phyloP scores from a whole-genome alignment of 2,888 invertebrate species.

The Apeira syringaria region DNA sequence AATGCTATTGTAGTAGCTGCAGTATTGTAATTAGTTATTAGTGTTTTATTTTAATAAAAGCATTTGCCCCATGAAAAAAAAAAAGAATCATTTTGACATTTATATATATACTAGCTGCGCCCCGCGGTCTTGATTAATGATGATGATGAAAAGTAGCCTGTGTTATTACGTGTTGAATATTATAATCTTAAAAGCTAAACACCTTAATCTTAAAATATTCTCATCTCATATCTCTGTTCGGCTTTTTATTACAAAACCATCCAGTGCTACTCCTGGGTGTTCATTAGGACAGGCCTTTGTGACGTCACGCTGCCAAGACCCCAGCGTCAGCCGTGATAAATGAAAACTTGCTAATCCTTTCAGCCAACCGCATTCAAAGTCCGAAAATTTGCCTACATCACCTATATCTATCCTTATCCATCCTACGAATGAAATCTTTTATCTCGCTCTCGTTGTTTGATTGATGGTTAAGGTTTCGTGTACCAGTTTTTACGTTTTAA shows the following conservation, averaged over 20 bases:
- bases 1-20: no score
- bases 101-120: no score
- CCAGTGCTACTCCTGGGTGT: conserved; percentile 28
- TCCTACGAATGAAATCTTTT: conserved; percentile 6
- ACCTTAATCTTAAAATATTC: no score
- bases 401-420: conserved; percentile 20
- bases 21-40: no score
- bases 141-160: no score
- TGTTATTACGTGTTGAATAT: no score
- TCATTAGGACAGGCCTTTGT: conserved; percentile 42
- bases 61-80: no score
- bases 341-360: conserved; percentile 41
- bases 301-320: conserved; percentile 32
- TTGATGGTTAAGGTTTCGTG: conserved; percentile 18
- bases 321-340: conserved; percentile 38
- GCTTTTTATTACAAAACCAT: neutral
- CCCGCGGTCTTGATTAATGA: no score
- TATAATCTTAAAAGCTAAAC: no score
- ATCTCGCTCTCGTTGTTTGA: conserved; percentile 22
- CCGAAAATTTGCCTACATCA: conserved; percentile 31
- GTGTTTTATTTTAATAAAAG: no score
- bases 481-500: conserved; percentile 25
- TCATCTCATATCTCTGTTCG: neutral
- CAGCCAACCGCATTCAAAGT: conserved; percentile 33
- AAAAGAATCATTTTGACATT: no score